These are phyloP conservation scores for Nycteola revayana DNA, from an alignment of 2,888 invertebrate genomes.

Conservation along the genomic window DNA sequence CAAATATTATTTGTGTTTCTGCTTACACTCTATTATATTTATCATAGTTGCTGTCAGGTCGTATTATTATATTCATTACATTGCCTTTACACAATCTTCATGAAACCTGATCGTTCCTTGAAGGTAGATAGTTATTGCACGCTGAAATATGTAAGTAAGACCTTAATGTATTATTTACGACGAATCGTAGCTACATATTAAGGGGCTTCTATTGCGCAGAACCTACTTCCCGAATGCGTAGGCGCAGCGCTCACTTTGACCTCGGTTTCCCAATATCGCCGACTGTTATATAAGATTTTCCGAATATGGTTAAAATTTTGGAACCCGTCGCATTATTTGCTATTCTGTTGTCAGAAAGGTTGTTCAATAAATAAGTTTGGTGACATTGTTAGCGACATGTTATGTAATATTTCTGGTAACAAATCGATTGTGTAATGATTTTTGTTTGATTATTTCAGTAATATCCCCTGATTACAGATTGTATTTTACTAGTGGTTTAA, in stretches of 20 bases:
- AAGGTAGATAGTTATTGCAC: too few species aligned
- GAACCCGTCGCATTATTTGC: slow-evolving; percentile 15
- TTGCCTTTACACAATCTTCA: too few species aligned
- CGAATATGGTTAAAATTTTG: slow-evolving; percentile 30
- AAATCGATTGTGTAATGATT: too few species aligned
- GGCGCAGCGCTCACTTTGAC: slow-evolving; percentile 25
- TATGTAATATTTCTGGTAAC: too few species aligned
- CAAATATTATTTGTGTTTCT: too few species aligned
- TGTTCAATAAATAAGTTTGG: slow-evolving; percentile 8
- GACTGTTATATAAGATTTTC: slow-evolving; percentile 15
- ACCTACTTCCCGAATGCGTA: slow-evolving; percentile 18
- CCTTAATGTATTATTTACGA: slow-evolving; percentile 7
- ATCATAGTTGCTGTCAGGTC: too few species aligned
- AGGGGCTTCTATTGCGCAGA: slow-evolving; percentile 22
- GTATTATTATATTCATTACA: too few species aligned
- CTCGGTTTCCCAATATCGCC: slow-evolving; percentile 19
- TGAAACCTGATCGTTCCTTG: too few species aligned
- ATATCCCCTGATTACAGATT: too few species aligned
- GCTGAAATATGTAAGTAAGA: slow-evolving; percentile 11
- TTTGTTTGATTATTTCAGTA: too few species aligned
- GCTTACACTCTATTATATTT: too few species aligned
- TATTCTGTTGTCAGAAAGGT: slow-evolving; percentile 8
- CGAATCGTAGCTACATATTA: slow-evolving; percentile 5
- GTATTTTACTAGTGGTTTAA: too few species aligned
- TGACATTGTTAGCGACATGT: slow-evolving; percentile 10